phyloP scores from a whole-genome alignment of 2,113 vertebrate species.

The Phylloscopus trochilus region DNA sequence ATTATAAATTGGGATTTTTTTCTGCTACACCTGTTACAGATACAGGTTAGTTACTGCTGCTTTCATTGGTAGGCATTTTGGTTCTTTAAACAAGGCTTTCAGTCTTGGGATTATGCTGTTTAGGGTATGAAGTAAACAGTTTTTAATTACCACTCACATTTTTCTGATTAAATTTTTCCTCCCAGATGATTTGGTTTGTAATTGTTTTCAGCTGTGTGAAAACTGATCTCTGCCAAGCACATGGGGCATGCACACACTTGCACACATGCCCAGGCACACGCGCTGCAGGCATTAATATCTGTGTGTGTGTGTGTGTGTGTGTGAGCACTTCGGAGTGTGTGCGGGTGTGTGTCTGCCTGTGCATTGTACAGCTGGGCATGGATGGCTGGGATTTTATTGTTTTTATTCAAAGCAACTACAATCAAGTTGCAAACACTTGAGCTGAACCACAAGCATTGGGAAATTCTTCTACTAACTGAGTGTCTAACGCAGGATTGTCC shows the following conservation, averaged over 20 bases:
- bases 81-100: background rate
- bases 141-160: slow-evolving; percentile 41
- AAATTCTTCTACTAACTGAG: slow-evolving; percentile 17
- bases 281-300: background rate
- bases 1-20: background rate
- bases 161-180: slow-evolving; percentile 44
- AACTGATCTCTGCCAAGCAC: background rate
- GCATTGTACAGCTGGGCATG: background rate
- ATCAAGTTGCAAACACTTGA: slow-evolving; percentile 10
- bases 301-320: background rate
- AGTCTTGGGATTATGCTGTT: background rate
- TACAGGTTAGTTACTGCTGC: background rate
- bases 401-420: slow-evolving; percentile 17
- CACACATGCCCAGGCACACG: background rate
- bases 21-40: background rate
- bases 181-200: background rate
- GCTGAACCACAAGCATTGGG: slow-evolving; percentile 4
- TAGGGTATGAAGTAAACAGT: slow-evolving; percentile 17
- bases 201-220: slow-evolving; percentile 5
- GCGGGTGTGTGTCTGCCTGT: background rate
- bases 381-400: slow-evolving; percentile 8
- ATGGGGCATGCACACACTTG: background rate
- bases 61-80: background rate
- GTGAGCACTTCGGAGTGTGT: background rate
- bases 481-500: background rate